Base-by-base conservation (phyloP, 2,113 vertebrate species). In the Hypomesus transpacificus region DNA sequence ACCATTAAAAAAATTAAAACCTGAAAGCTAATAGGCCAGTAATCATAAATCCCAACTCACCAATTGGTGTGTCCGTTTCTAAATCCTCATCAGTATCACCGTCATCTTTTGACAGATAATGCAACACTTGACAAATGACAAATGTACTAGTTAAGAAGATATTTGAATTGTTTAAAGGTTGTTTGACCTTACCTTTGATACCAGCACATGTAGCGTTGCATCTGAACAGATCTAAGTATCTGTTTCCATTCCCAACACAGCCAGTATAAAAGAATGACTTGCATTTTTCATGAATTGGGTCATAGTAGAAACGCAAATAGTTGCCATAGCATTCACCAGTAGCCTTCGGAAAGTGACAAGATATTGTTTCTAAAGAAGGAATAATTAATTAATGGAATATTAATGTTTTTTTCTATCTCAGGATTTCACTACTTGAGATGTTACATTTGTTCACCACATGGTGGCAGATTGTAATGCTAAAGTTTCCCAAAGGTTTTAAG, bases 191-290 rank as follows among this genome's bases (percentile, higher is more conserved):
- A 92, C 92, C 80, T 1, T 78, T 80, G 66, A 89, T 68, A 24
- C 86, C 89, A 20, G 13, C 66, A 72, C 92, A 93, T 14, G 90
- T 91, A 3, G 34, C 0, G 22, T 92, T 91, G 84, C 92, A 93
- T 17, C 0, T 58, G 0, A 7, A 0, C 0, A 0, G 0, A 61
- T 68, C 16, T 18, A 65, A 1, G 82, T 91, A 91, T 63, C 90
- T 73, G 77, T 89, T 93, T 84, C 86, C 84, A 54, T 92, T 94
- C 78, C 91, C 91, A 1, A 79, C 17, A 77, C 70, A 61, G 18
- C 78, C 84, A 52, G 79, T 75, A 83, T 85, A 91, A 51, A 76
- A 39, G 77, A 93, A 92, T 21, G 56, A 86, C 66, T 79, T 80
- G 53, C 73, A 85, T 71, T 83, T 92, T 67, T 76, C 52, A 67